Conservation (phyloP, 2,797 vertebrate genomes). For the Pterois miles region DNA sequence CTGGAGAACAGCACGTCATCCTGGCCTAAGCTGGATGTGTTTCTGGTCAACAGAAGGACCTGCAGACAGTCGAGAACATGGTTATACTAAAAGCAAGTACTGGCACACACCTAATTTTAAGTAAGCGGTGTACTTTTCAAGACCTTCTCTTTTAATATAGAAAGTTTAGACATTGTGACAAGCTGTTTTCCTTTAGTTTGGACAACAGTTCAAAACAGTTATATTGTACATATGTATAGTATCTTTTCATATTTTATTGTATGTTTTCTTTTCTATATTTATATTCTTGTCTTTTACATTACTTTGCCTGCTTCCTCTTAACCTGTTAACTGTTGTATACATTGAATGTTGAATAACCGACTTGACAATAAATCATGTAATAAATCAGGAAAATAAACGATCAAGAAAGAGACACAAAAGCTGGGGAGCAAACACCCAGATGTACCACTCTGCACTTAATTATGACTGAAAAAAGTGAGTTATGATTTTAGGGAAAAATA, state of each 20-base stretch:
- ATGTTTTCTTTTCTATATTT: background rate
- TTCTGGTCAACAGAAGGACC: background rate
- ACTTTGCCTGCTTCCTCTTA: background rate
- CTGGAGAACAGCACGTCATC: background rate
- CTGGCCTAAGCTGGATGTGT: background rate
- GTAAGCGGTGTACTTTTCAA: background rate
- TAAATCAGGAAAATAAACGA: background rate
- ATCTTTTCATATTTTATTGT: background rate
- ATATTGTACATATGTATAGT: background rate
- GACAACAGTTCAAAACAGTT: background rate
- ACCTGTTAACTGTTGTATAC: background rate
- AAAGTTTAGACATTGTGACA: background rate
- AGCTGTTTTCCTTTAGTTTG: background rate
- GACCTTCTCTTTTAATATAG: background rate
- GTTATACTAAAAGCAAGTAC: background rate
- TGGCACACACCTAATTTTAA: background rate
- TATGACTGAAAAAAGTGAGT: background rate
- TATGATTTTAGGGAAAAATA: background rate
- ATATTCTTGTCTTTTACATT: background rate
- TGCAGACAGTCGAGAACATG: rapidly evolving
- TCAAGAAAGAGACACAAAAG: background rate
- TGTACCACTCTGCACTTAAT: background rate
- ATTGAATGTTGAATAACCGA: background rate
- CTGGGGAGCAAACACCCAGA: background rate
- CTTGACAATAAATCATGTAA: background rate